Evolutionary conservation across 2,888 invertebrate species (phyloP), one percentile per base, ranked within the genome.

Genomic region (Ceriagrion tenellum): DNA sequence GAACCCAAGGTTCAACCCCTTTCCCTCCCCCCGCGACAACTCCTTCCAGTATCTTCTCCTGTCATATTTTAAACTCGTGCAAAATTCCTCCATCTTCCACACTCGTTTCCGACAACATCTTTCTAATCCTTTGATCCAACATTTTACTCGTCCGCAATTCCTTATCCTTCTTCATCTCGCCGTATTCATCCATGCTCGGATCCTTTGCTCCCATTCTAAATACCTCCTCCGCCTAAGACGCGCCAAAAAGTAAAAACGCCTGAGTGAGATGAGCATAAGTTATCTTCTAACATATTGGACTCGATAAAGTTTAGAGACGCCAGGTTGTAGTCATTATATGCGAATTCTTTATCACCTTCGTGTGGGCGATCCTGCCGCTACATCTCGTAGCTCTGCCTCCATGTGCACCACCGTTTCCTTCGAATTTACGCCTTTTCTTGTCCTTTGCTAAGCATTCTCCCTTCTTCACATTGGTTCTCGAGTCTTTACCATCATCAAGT

Each of bases 61-160:
- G 81, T 81, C 81, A 81, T 81, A 81, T 35, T 35, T 81, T 81
- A 81, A 81, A 81, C 81, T 81, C 81, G 81, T 81, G 81, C 81
- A 81, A 81, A 81, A 81, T 81, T 81, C 81, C 35, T 35, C 13
- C 81, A 26, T 81, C 81, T 81, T 35, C 81, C 81, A 35, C 81
- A 26, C 35, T 81, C 81, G 35, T 81, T 81, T 81, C 81, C 81
- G 69, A 81, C 81, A 81, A 35, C 81, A 81, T 81, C 81, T 35
- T 81, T 35, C 35, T 81, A 81, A 81, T 81, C 81, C 81, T 81
- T 81, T 81, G 81, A 81, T 81, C 81, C 81, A 81, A 35, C 81
- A 35, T 81, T 81, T 81, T 81, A 81, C 81, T 81, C 81, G 81
- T 81, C 81, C 81, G 26, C 81, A 81, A 81, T 81, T 81, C 35